Base-by-base conservation (phyloP, 1,140 invertebrate genomes). In the Andrena cerasifolii region DNA sequence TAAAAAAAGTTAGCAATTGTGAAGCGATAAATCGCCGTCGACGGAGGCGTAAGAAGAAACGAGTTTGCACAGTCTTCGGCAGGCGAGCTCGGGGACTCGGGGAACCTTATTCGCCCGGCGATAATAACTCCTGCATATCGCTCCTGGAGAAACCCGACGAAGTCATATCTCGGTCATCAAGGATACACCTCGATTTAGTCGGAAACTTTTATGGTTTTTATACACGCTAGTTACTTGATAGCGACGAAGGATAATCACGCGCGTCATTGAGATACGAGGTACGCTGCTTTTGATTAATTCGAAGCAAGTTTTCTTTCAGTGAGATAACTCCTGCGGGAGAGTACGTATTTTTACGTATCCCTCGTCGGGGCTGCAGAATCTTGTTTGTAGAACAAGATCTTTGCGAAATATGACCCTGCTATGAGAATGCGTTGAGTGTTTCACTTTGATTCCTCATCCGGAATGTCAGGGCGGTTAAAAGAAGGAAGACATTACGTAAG, bases 161-260 rank as follows among this genome's bases (percentile, higher is more conserved):
- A 59, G 10, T 7, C 28, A n/a, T 36, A n/a, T 58, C 54, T 33
- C 54, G 54, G 28, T 58, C 28, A 16, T 58, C 54, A 58, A 58
- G 54, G 54, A 58, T 58, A 58, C 16, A 18, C 4, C 28, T 31
- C 53, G 28, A 58, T 61, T 61, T 61, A 61, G 33, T 61, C 18
- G 58, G n/a, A 36, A 31, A 40, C 21, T n/a, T 40, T 40, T 61
- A 21, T 36, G 31, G 21, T 12, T n/a, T 40, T 40, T 61, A 21
- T 36, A 40, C 33, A 21, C n/a, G 33, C 33, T 24, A 8, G 2
- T 45, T 16, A 36, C 24, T 62, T 16, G 3, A 0, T 28, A 43
- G 8, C n/a, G 3, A 14, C 10, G 59, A 62, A 43, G 40, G 14
- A 43, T 43, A 43, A 26, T 26, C 14, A 12, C 12, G 43, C 33